Evolutionary conservation across 2,113 vertebrate genomes (phyloP).

Genomic region (Tragelaphus strepsiceros): DNA sequence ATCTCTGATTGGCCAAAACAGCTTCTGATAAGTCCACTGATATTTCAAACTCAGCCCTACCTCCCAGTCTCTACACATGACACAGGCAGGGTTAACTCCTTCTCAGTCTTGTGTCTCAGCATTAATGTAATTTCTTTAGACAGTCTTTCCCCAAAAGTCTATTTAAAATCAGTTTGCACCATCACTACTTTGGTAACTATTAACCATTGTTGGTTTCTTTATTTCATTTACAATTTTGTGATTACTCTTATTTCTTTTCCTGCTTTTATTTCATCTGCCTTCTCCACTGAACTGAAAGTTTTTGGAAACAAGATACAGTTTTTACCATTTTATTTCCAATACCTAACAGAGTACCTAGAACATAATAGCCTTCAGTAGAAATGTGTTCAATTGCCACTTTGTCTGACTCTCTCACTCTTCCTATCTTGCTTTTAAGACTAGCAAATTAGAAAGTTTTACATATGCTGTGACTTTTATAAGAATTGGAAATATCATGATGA

Average conservation of each 20-base stretch:
- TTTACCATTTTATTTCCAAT: neutral
- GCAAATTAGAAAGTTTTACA: neutral
- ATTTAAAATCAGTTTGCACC: neutral
- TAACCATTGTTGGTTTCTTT: neutral
- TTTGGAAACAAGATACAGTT: neutral
- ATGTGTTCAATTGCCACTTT: neutral
- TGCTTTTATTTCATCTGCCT: neutral
- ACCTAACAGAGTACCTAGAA: neutral
- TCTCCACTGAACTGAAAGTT: neutral
- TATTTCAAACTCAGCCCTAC: neutral
- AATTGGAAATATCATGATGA: neutral
- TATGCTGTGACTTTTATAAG: neutral
- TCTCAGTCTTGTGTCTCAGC: neutral
- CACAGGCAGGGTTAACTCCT: neutral
- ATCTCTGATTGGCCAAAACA: neutral
- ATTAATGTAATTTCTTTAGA: neutral
- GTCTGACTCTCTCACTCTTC: neutral
- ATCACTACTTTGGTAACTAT: neutral
- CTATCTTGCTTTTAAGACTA: neutral
- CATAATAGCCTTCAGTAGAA: neutral
- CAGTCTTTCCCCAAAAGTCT: neutral
- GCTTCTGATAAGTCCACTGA: neutral
- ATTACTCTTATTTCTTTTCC: neutral
- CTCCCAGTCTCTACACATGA: neutral
- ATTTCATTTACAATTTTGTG: neutral